These are phyloP conservation scores for Netelia inedita DNA, from an alignment of 2,888 invertebrate genomes.

Conservation along the genomic window DNA sequence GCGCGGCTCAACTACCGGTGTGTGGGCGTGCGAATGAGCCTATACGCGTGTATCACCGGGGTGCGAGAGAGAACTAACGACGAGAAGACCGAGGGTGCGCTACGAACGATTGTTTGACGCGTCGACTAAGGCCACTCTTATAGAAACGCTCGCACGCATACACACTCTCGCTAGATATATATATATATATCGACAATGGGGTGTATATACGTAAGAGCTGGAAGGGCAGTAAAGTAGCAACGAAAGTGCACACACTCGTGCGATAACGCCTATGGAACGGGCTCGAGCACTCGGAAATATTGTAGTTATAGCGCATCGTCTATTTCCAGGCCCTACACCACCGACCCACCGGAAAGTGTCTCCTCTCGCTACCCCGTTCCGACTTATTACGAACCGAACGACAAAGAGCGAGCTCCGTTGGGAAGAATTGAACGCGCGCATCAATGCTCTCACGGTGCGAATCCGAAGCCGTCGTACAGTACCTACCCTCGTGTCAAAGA, in stretches of 20 bases:
- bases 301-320: slow-evolving; percentile 29
- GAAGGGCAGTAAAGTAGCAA: slow-evolving; percentile 41
- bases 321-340: neutral
- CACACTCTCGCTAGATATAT: neutral
- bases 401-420: slow-evolving; percentile 55
- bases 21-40: slow-evolving; percentile 1
- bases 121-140: slow-evolving; percentile 69
- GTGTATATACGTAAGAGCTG: slow-evolving; percentile 30
- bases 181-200: slow-evolving; percentile 2
- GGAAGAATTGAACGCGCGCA: slow-evolving; percentile 42
- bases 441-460: slow-evolving; percentile 18
- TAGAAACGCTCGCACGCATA: slow-evolving; percentile 70
- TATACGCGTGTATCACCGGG: slow-evolving; percentile 7
- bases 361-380: slow-evolving; percentile 24
- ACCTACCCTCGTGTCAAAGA: slow-evolving; percentile 20
- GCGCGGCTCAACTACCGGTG: slow-evolving; percentile 45
- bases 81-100: slow-evolving; percentile 65
- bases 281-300: slow-evolving; percentile 65
- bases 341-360: slow-evolving; percentile 13
- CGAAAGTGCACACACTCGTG: slow-evolving; percentile 39
- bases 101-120: slow-evolving; percentile 79
- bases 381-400: slow-evolving; percentile 49
- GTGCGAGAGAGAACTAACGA: slow-evolving; percentile 31
- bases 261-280: slow-evolving; percentile 28
- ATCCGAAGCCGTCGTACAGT: slow-evolving; percentile 6